Conservation (phyloP, 2,113 vertebrate species). For the Morone saxatilis region DNA sequence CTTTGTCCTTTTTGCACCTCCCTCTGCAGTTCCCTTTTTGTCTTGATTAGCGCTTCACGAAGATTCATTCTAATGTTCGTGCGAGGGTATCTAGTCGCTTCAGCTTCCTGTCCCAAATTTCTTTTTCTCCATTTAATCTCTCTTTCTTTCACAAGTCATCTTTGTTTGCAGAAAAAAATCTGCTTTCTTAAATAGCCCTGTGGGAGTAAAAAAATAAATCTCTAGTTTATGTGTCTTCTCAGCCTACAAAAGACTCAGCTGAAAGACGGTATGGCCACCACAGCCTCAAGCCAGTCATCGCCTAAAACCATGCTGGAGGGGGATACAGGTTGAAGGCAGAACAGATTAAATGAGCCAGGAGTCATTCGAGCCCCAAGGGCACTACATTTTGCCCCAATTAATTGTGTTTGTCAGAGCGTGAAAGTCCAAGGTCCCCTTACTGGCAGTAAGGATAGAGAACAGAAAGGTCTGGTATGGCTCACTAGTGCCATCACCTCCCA, state of each 20-base stretch:
- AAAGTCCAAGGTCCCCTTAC: constrained; percentile 67
- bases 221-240: constrained; percentile 41
- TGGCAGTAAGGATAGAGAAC: constrained; percentile 51
- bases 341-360: constrained; percentile 74
- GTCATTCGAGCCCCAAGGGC: constrained; percentile 70
- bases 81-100: neutral
- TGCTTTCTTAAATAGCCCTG: constrained; percentile 31
- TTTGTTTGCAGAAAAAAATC: constrained; percentile 42
- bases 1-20: constrained; percentile 13
- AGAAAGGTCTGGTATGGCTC: constrained; percentile 45
- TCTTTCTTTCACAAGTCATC: constrained; percentile 24
- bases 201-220: constrained; percentile 37
- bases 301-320: constrained; percentile 64
- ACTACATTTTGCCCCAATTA: constrained; percentile 75
- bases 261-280: constrained; percentile 25
- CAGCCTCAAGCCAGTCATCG: constrained; percentile 42
- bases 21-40: constrained; percentile 16
- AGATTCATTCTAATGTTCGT: constrained; percentile 22
- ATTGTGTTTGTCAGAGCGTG: constrained; percentile 76
- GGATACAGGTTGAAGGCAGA: constrained; percentile 65
- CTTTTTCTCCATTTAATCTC: neutral
- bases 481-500: constrained; percentile 8
- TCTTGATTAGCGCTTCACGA: constrained; percentile 5
- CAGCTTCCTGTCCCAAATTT: constrained; percentile 27
- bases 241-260: constrained; percentile 32